Conservation (phyloP, 2,797 vertebrate species). For the Pristis pectinata region DNA sequence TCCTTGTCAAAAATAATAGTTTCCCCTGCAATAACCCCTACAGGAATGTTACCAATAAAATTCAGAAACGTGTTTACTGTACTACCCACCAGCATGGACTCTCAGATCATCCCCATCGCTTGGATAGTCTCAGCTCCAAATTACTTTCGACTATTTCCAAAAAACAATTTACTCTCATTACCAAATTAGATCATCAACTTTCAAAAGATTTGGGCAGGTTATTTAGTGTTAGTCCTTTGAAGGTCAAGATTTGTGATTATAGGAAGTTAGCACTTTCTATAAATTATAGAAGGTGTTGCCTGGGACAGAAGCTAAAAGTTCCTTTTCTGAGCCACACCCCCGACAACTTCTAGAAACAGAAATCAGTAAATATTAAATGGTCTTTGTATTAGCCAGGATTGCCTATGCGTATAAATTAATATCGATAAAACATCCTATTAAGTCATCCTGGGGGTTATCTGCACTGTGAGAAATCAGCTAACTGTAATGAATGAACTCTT, state of each 20-base stretch:
- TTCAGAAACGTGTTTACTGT: neutral
- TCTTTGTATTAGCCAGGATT: too few species aligned
- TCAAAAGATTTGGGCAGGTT: neutral
- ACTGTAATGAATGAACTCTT: neutral
- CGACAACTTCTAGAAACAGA: too few species aligned
- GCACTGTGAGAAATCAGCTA: neutral
- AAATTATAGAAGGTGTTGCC: neutral
- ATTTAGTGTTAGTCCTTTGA: neutral
- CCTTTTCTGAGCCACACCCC: too few species aligned
- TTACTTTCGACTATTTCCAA: neutral
- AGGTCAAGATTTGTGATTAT: neutral
- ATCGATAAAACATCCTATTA: neutral
- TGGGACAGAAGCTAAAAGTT: neutral
- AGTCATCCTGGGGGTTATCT: neutral
- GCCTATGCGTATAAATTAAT: neutral
- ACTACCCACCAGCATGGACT: too few species aligned
- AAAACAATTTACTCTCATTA: neutral
- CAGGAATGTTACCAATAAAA: neutral
- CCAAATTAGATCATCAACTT: neutral
- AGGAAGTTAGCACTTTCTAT: neutral
- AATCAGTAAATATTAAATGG: neutral
- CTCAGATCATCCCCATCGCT: neutral
- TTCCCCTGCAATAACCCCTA: neutral
- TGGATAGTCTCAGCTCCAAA: neutral
- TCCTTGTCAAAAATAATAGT: neutral